Evolutionary conservation across 2,888 invertebrate genomes (phyloP), one percentile per base, ranked within the genome.

Genomic region (Andrena haemorrhoa): DNA sequence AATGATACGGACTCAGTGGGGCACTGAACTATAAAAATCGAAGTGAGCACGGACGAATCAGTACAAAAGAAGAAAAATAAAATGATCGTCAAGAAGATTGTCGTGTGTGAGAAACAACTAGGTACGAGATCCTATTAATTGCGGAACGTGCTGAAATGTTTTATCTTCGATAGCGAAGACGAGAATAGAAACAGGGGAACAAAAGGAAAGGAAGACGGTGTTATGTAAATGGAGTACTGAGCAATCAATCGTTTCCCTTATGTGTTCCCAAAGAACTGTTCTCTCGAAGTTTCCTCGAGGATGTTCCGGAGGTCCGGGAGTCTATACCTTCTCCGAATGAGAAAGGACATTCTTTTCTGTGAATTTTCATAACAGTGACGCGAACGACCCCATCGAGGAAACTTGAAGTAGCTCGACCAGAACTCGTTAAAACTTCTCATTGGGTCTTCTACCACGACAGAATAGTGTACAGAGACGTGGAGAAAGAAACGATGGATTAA

Each of bases 401-500:
- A 84, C 63, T 73, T 75, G 49, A 65, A 49, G 58, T 23, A 47
- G 29, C 33, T 47, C 49, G 47, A 76, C 20, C 51, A 49, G 73
- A 73, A 56, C 33, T 78, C 61, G 47, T 66, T 60, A 16, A 63
- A 33, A 53, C 31, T 68, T 29, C 41, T 65, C 41, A 41, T 41
- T 12, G 26, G 74, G 63, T 68, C 2, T 47, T 60, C 68, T 78
- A 77, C 63, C 66, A 41, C 65, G 76, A 66, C 35, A 78, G 60
- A 81, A 51, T 31, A 76, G 75, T 82, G 75, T 81, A 87, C 49
- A 87, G 66, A 82, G 69, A 79, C 73, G 26, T 75, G 68, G 47
- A 58, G 71, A 82, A 84, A 80, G 61, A 78, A 87, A 87, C 66
- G 73, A 78, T 76, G 78, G 80, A 78, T 71, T 69, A 77, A 75